Base-by-base conservation (phyloP, 1,140 invertebrate genomes). In the Psilanteris sp. region DNA sequence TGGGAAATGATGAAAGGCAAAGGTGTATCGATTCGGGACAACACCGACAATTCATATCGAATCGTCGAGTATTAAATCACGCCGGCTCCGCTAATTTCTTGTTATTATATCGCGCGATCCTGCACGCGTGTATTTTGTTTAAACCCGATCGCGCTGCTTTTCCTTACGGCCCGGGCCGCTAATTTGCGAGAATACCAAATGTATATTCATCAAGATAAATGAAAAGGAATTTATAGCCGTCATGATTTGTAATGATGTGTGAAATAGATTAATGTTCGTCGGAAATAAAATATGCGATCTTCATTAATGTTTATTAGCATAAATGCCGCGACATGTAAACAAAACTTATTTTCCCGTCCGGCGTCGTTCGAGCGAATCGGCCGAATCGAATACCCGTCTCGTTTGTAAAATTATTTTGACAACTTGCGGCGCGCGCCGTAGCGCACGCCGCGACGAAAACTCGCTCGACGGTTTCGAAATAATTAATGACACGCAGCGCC, bases 181-280 rank as follows among this genome's bases (percentile, higher is more conserved):
- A 67, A 67, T 55, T 46, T 67, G 52, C 22, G 41, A n/a, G n/a
- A 68, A 31, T 48, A 55, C 57, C 43, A 24, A 68, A 68, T 68
- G 50, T 67, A n/a, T n/a, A 68, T 68, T 68, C 52, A 68, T 57
- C 64, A 57, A 46, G 66, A 70, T 61, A 57, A 71, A 71, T 39
- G 73, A 76, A 57, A 20, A 37, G 46, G 37, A 64, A 68, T 57
- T 57, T 68, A 68, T 68, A 39, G 50, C 50, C 26, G 41, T 68
- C 52, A 50, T 57, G 52, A 68, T 39, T 41, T n/a, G 54, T 52
- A 52, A 61, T 70, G 54, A 59, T 59, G 54, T 70, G 54, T 61
- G 54, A 61, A 59, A 52, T 44, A 70, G 52, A 59, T 70, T 59
- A 59, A 70, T 70, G 66, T 44, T 52, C 29, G 43, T 27, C 44